Base-by-base conservation (phyloP, 92 coral and sea anemone genomes). In the Palythoa grandiflora region DNA sequence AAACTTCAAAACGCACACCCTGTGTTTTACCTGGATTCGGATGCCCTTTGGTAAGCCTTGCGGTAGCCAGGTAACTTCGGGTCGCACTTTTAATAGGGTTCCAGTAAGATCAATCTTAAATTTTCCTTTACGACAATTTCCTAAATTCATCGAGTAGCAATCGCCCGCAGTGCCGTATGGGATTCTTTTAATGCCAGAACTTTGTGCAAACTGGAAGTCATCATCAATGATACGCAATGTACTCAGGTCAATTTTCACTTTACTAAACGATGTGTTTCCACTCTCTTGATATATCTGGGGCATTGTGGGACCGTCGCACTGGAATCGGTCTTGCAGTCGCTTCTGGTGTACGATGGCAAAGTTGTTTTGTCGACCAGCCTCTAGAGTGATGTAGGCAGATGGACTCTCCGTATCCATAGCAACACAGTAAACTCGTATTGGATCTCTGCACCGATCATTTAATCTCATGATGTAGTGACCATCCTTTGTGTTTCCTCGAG, bases 101-200 rank as follows among this genome's bases (percentile, higher is more conserved):
- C 95, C 97, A 68, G 92, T 90, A 90, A 97, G 89, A 74, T 97
- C 98, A 72, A 95, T 93, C 93, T 93, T 95, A 87, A 97, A 97
- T 17, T 88, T 86, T 9, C 99, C 98, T 84, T 94, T 94, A 10
- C 98, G 94, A 77, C 99, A 97, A 21, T 97, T 90, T 6, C 93
- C 95, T 37, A 91, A 92, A 71, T 94, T 95, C 88, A 97, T 91
- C 0, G 99, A 97, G 93, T 89, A 95, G 40, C 99, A 97, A 71
- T 97, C 99, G 1, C 99, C 99, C 38, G 99, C 99, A 2, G 99
- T 97, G 77, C 98, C 99, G 87, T 92, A 97, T 15, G 95, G 92
- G 19, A 97, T 91, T 57, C 75, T 84, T 38, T 86, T 89, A 35
- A 92, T 98, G 9, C 91, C 90, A 10, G 61, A 65, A 38, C 92